Base-by-base conservation (phyloP, 2,888 invertebrate species). In the Melinaea marsaeus region DNA sequence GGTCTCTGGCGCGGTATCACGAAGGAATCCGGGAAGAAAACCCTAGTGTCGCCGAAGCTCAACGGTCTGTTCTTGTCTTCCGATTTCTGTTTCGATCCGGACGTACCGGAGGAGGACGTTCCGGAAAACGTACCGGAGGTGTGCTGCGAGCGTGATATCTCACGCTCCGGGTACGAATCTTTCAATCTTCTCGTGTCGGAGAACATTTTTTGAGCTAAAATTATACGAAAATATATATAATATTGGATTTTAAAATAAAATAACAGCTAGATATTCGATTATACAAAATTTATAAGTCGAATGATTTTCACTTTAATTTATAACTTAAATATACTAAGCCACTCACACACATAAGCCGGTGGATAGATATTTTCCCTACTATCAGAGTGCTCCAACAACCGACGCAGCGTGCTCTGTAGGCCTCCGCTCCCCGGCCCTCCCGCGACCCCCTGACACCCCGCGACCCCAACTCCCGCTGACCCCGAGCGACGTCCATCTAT, bases 341-440 rank as follows among this genome's bases (percentile, higher is more conserved):
- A 83, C 86, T 83, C 64, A 88, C 89, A 75, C 61, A 75, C 69
- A 71, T 86, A 88, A 2, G 91, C 91, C 4, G 92, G 91, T 56
- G 92, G 89, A 77, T 92, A 92, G 6, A 94, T 89, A 69, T 94
- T 94, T 79, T 95, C 95, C 66, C 94, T 93, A 79, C 95, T 95
- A 79, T 95, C 95, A 45, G 93, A 90, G 58, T 92, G 92, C 75
- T 95, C 95, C 13, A 97, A 88, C 64, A 97, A 88, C 72, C 95
- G 92, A 22, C 97, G 91, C 71, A 97, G 85, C 69, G 95, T 96
- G 72, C 94, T 95, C 85, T 97, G 96, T 58, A 96, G 88, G 67
- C 88, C 85, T 81, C 92, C 92, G 75, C 92, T 78, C 80, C 94
- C 79, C 91, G 42, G 42, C 7, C 42, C 42, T 9, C 9, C 7